Percentiles rank a stretch among this genome's conserved stretches.
Evolutionary conservation across 1,140 invertebrate genomes (phyloP).

Genomic region (Nylanderia fulva): DNA sequence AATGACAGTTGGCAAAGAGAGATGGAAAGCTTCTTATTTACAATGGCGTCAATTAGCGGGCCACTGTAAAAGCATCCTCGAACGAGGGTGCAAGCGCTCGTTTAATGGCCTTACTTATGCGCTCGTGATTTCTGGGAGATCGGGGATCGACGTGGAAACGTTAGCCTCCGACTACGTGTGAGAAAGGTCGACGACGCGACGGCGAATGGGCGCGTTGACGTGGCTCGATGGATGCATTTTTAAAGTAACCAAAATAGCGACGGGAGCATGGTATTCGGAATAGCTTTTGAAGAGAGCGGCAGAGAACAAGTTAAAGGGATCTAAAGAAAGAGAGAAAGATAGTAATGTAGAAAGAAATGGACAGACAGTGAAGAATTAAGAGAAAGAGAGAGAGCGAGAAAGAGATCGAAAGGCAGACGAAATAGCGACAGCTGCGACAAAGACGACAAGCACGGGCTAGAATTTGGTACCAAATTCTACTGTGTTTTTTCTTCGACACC

Average conservation of each 20-base stretch:
- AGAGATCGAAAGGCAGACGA: slow-evolving; percentile 74
- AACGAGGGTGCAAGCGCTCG: slow-evolving; percentile 19
- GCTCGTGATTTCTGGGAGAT: slow-evolving; percentile 49
- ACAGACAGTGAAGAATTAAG: not conserved
- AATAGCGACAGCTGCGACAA: slow-evolving; percentile 79
- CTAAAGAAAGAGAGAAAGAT: slow-evolving; percentile 32
- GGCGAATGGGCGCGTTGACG: slow-evolving; percentile 77
- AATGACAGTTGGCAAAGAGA: slow-evolving; percentile 34
- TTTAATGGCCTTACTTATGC: slow-evolving; percentile 37
- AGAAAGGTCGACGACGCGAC: slow-evolving; percentile 71
- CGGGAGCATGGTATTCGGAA: slow-evolving; percentile 64
- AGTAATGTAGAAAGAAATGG: slow-evolving; percentile 5
- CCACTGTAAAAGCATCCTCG: slow-evolving; percentile 24
- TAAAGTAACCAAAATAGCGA: slow-evolving; percentile 82
- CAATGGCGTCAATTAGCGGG: slow-evolving; percentile 37
- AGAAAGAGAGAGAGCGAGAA: not conserved
- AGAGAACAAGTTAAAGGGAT: slow-evolving; percentile 48
- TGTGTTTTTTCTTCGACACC: slow-evolving; percentile 24
- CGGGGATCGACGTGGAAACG: slow-evolving; percentile 38
- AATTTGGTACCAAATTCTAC: slow-evolving; percentile 43
- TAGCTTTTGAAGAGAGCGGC: slow-evolving; percentile 53
- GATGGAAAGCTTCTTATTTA: slow-evolving; percentile 27
- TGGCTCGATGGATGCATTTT: slow-evolving; percentile 82
- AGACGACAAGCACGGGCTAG: slow-evolving; percentile 48
- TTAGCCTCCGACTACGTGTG: slow-evolving; percentile 38